Base-by-base conservation (phyloP, 2,797 vertebrate species). In the Coreius guichenoti region DNA sequence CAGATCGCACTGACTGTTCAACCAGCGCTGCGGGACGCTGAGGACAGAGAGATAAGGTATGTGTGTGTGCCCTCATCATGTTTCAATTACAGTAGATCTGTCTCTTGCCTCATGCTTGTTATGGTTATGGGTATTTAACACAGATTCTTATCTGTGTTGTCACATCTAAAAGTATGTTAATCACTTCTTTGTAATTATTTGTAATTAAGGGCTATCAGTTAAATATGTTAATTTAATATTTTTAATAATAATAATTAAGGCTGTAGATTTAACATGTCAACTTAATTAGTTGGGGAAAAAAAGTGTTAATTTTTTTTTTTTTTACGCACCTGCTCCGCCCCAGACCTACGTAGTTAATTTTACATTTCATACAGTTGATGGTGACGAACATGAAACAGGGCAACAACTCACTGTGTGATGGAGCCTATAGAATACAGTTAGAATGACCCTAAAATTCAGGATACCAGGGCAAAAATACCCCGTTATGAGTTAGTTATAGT, bases 1-100 rank as follows among this genome's bases (percentile, higher is more conserved):
- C 97, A 95, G 14, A 93, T 92, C 1, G 84, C 89, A 0, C 92
- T 98, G 76, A 94, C 84, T 0, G 91, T 98, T 83, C 95, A 94
- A 58, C 93, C 94, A 29, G 94, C 92, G 5, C 95, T 94, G 13
- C 92, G 93, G 88, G 96, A 94, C 93, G 96, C 96, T 82, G 93
- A 95, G 0, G 91, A 95, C 0, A 94, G 90, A 2, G 95, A 97
- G 81, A 94, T 98, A 89, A 94, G 95, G 97, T 97, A 83, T 92
- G 93, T n/a, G 12, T 29, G 61, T 63, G 58, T 29, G 56, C 4
- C 36, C 2, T 43, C 68, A 2, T 43, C 21, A 43, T 14, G 36
- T 21, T 43, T 23, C 2, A n/a, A 43, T 13, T 43, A n/a, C 5
- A 43, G 4, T 23, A 43, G 67, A 69, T 39, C 2, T 69, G 19